Conservation (phyloP, 2,888 invertebrate genomes). For the Chrysolina haemoptera region DNA sequence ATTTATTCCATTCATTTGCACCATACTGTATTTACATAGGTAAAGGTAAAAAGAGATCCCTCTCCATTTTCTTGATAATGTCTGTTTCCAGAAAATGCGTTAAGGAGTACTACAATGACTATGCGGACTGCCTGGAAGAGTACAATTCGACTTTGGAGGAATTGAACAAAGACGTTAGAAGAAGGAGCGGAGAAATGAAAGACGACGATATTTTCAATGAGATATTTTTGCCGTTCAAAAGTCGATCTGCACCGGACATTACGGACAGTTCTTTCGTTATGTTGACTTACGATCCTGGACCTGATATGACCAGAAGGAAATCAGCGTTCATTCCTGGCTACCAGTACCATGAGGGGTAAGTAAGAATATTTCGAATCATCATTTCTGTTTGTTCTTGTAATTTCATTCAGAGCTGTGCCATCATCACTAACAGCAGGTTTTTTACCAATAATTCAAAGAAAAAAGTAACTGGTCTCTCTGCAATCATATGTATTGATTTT, state of each 20-base stretch:
- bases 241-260: conserved; percentile 75
- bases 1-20: too few species aligned
- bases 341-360: conserved; percentile 53
- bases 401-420: too few species aligned
- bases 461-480: too few species aligned
- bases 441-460: too few species aligned
- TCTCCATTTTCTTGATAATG: not conserved
- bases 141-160: conserved; percentile 43
- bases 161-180: conserved; percentile 53
- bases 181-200: conserved; percentile 61
- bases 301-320: conserved; percentile 72
- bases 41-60: too few species aligned
- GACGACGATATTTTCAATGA: conserved; percentile 65
- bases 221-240: conserved; percentile 68
- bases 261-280: conserved; percentile 67
- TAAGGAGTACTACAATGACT: conserved; percentile 77
- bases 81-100: conserved; percentile 61
- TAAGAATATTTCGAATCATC: not conserved
- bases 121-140: conserved; percentile 75
- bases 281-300: conserved; percentile 70
- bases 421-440: too few species aligned
- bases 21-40: too few species aligned
- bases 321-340: conserved; percentile 69
- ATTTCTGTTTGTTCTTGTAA: too few species aligned
- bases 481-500: too few species aligned